Conservation (phyloP, 1,140 invertebrate species). For the Andricus grossulariae region DNA sequence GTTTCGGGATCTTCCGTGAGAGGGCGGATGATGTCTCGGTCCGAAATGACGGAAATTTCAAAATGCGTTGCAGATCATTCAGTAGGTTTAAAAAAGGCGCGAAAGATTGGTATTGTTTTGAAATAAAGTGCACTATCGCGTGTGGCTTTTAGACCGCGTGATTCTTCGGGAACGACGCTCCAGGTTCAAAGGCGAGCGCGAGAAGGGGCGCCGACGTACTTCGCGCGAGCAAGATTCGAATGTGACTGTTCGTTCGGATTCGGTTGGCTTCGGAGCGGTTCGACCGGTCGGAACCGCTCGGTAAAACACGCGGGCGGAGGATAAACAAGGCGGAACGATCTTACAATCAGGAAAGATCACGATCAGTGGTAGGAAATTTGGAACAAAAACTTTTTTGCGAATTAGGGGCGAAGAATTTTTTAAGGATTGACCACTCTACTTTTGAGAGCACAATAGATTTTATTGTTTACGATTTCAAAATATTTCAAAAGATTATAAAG, state of each 20-base stretch:
- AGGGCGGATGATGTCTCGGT: neutral
- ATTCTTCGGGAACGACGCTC: conserved; percentile 6
- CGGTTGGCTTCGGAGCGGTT: conserved; percentile 49
- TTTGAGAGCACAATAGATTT: too few species aligned
- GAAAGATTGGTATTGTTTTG: neutral
- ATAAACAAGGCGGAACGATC: conserved; percentile 16
- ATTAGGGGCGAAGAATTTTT: too few species aligned
- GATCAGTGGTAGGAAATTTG: neutral
- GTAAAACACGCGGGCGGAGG: conserved; percentile 42
- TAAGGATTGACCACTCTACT: too few species aligned
- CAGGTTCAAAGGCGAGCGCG: conserved; percentile 47
- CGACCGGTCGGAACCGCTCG: conserved; percentile 27
- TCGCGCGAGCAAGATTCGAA: conserved; percentile 59
- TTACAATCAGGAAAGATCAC: neutral
- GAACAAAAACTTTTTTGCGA: too few species aligned
- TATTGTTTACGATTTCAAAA: too few species aligned
- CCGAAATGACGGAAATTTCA: neutral
- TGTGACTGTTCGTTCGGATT: conserved; percentile 56
- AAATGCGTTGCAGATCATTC: neutral
- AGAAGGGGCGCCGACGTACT: conserved; percentile 47
- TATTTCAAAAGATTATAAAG: too few species aligned
- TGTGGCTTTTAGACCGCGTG: conserved; percentile 29
- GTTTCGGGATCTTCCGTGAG: conserved; percentile 5
- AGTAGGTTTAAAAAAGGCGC: too few species aligned
- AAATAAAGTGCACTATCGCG: neutral